Conservation (phyloP, 30 jellyfish, hydroid and myxozoan genomes). For the Aurelia aurita region DNA sequence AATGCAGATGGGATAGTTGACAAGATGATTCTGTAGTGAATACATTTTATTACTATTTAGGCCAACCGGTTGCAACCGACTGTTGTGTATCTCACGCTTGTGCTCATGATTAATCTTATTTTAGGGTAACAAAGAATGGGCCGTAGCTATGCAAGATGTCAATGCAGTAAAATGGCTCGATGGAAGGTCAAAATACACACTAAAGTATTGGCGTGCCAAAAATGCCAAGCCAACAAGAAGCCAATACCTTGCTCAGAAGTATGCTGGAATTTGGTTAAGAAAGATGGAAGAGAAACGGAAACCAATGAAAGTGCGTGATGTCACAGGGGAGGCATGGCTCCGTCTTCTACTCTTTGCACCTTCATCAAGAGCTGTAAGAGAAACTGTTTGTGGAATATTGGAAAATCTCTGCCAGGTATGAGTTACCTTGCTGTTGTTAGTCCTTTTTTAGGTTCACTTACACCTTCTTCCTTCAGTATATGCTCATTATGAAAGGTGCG, state of each 20-base stretch:
- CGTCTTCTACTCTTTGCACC: slow-evolving; percentile 85
- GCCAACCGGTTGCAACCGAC: too few relatives aligned
- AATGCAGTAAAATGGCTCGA: slow-evolving; percentile 61
- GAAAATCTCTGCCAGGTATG: slow-evolving; percentile 83
- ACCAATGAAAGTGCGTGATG: slow-evolving; percentile 3
- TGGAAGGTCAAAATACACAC: slow-evolving; percentile 45
- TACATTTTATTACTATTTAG: too few relatives aligned
- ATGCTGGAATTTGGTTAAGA: slow-evolving; percentile 73
- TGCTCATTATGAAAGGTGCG: too few relatives aligned
- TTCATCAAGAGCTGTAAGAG: slow-evolving; percentile 86
- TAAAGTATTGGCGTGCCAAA: slow-evolving; percentile 59
- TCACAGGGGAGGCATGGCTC: slow-evolving; percentile 76
- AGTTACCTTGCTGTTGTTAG: not conserved
- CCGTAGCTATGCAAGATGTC: slow-evolving; percentile 10
- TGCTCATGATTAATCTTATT: too few relatives aligned
- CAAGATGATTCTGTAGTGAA: too few relatives aligned
- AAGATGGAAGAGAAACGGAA: slow-evolving; percentile 28
- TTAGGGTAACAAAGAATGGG: not conserved
- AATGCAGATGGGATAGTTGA: too few relatives aligned
- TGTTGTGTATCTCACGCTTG: too few relatives aligned
- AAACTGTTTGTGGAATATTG: slow-evolving; percentile 78
- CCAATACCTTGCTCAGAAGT: slow-evolving; percentile 67
- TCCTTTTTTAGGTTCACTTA: too few relatives aligned
- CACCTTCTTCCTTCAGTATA: too few relatives aligned
- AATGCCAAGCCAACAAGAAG: slow-evolving; percentile 28